Conservation (phyloP, 2,797 vertebrate genomes). For the Salarias fasciatus region DNA sequence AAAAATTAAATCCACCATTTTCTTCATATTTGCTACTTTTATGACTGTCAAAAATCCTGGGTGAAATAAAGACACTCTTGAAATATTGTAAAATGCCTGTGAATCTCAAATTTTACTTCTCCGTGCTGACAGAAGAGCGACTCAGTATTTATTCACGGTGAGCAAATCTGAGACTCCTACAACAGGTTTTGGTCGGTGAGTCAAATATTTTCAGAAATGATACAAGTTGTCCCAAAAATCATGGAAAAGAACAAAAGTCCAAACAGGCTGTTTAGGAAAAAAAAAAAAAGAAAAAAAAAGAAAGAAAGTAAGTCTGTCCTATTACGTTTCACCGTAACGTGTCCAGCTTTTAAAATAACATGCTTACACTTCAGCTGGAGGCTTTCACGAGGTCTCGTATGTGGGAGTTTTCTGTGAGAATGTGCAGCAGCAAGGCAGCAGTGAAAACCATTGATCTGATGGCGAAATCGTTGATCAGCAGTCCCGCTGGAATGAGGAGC, state of each 20-base stretch:
- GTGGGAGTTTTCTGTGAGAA: slow-evolving; percentile 29
- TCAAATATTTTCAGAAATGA: not conserved
- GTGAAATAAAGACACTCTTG: too few relatives aligned
- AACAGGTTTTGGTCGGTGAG: slow-evolving; percentile 2
- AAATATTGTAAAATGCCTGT: too few relatives aligned
- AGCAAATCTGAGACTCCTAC: too few relatives aligned
- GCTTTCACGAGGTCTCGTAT: not conserved
- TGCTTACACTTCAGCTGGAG: slow-evolving; percentile 22
- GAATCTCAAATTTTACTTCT: slow-evolving; percentile 5
- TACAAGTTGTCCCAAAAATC: too few relatives aligned
- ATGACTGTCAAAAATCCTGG: too few relatives aligned
- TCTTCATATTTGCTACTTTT: too few relatives aligned
- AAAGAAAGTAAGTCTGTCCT: not conserved
- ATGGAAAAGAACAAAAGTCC: slow-evolving; percentile 1
- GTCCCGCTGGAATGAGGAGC: slow-evolving; percentile 8
- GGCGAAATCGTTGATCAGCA: slow-evolving; percentile 12
- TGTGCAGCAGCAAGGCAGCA: slow-evolving; percentile 2
- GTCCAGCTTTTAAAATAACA: slow-evolving; percentile 9
- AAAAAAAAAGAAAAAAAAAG: slow-evolving; percentile 2
- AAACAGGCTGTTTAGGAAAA: slow-evolving; percentile 11
- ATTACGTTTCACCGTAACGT: not conserved
- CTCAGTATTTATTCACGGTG: not conserved
- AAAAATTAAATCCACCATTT: too few relatives aligned
- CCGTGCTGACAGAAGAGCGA: slow-evolving; percentile 4
- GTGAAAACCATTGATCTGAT: slow-evolving; percentile 11